These are phyloP conservation scores for Pogonocichla stellata DNA, from an alignment of 2,113 vertebrate species.

Conservation along the genomic window DNA sequence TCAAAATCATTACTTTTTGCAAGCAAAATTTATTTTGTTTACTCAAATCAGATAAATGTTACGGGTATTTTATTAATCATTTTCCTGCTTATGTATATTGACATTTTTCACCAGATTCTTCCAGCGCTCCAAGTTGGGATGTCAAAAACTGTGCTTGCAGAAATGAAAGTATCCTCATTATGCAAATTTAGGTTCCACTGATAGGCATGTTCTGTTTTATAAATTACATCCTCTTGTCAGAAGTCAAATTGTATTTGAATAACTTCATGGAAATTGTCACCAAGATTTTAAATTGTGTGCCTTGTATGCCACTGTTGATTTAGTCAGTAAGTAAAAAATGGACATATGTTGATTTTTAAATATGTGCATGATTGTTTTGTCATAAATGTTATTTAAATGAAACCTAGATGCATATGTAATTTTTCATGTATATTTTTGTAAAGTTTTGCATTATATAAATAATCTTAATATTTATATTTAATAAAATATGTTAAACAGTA, in stretches of 20 bases:
- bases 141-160: conserved; percentile 89
- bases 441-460: conserved; percentile 86
- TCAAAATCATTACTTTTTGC: conserved; percentile 66
- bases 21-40: conserved; percentile 79
- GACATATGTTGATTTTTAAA: conserved; percentile 84
- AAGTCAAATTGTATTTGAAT: conserved; percentile 96
- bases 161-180: conserved; percentile 93
- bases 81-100: conserved; percentile 80
- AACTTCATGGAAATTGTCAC: conserved; percentile 93
- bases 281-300: conserved; percentile 87
- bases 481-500: conserved; percentile 93
- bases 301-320: conserved; percentile 86
- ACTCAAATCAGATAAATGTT: conserved; percentile 78
- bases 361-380: conserved; percentile 82
- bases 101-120: conserved; percentile 80
- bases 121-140: conserved; percentile 79
- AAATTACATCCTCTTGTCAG: conserved; percentile 94
- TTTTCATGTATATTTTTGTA: conserved; percentile 84
- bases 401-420: conserved; percentile 79
- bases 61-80: conserved; percentile 78
- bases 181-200: conserved; percentile 89
- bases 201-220: conserved; percentile 93
- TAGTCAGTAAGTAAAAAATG: conserved; percentile 85
- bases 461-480: conserved; percentile 85
- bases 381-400: conserved; percentile 91